These are phyloP conservation scores for Callimorpha dominula DNA, from an alignment of 2,888 invertebrate species.

Conservation along the genomic window DNA sequence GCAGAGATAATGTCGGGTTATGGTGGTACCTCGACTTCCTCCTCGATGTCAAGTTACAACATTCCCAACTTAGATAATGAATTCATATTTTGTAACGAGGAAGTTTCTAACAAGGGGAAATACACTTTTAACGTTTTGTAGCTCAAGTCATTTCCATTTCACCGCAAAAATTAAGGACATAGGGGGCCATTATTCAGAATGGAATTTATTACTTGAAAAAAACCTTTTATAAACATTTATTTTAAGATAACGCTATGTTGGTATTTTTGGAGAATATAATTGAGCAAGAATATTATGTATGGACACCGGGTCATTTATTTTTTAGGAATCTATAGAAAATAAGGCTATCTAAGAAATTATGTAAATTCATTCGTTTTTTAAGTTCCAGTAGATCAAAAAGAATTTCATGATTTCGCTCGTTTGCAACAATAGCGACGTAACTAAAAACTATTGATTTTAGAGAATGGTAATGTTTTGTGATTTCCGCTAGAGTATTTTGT, in stretches of 20 bases:
- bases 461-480: too few species aligned
- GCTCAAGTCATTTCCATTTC: conserved; percentile 1
- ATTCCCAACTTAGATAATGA: conserved; percentile 13
- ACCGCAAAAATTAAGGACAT: conserved; percentile 18
- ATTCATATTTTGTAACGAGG: conserved; percentile 21
- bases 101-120: conserved; percentile 17
- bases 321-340: neutral
- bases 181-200: conserved; percentile 17
- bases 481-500: too few species aligned
- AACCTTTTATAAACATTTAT: neutral
- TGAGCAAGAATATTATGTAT: neutral
- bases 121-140: conserved; percentile 9
- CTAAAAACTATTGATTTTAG: too few species aligned
- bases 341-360: neutral
- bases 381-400: neutral
- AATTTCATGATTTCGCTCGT: neutral
- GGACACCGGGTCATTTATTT: neutral
- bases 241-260: neutral
- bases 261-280: neutral
- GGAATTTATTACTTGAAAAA: conserved; percentile 12
- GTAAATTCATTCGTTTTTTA: neutral
- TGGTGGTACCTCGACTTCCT: conserved; percentile 8
- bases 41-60: conserved; percentile 7
- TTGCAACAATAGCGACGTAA: too few species aligned
- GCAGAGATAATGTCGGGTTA: conserved; percentile 1